A percentile compares a stretch with the other conserved stretches of the same genome.
phyloP scores from a whole-genome alignment of 1,140 invertebrate genomes.

The Macrostomum lignano region DNA sequence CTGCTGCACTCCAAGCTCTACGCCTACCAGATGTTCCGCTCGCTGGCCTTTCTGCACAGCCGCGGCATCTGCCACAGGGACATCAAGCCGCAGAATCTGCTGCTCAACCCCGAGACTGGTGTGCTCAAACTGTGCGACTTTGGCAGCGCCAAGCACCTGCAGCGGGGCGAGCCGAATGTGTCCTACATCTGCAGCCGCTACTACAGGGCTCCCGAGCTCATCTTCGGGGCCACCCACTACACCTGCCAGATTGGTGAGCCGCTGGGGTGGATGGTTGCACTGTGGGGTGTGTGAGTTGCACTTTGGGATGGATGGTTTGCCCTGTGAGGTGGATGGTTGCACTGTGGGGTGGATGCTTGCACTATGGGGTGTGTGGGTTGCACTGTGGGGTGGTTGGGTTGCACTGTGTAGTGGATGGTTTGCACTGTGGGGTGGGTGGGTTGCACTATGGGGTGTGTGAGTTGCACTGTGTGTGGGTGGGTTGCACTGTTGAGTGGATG shows the following conservation, averaged over 20 bases:
- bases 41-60: conserved; percentile 7
- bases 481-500: too few relatives aligned
- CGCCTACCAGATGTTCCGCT: conserved; percentile 9
- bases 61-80: conserved; percentile 8
- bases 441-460: too few relatives aligned
- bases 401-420: too few relatives aligned
- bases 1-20: conserved; percentile 20
- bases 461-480: too few relatives aligned
- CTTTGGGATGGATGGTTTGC: too few relatives aligned
- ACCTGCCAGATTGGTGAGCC: conserved; percentile 8
- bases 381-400: too few relatives aligned
- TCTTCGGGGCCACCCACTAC: conserved; percentile 53
- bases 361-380: too few relatives aligned
- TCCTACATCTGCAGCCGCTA: conserved; percentile 99
- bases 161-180: conserved; percentile 92
- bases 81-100: conserved; percentile 9
- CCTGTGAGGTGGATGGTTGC: too few relatives aligned
- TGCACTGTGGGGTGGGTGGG: too few relatives aligned
- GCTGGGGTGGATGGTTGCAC: conserved; percentile 4
- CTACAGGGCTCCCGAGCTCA: conserved; percentile 88
- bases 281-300: too few relatives aligned
- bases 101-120: conserved; percentile 7
- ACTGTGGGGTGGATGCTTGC: too few relatives aligned
- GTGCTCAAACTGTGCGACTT: conserved; percentile 9
- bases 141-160: conserved; percentile 56